phyloP scores from a whole-genome alignment of 2,888 invertebrate genomes.

The Spicauda simplicius region DNA sequence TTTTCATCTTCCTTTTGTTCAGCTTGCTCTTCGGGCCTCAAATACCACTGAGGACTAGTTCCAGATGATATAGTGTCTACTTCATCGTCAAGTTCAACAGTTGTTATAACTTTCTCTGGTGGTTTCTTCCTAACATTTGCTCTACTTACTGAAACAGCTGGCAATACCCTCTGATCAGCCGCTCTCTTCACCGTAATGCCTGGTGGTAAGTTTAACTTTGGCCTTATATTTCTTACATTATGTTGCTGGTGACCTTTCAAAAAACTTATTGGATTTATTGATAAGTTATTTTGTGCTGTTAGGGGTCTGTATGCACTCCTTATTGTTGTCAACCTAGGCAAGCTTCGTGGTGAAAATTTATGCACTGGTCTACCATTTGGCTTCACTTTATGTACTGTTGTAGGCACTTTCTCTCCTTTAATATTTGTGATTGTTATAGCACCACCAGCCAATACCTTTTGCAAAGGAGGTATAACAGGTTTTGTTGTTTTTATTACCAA shows the following conservation, averaged over 20 bases:
- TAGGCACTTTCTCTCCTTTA: conserved; percentile 36
- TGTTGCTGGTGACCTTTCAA: conserved; percentile 44
- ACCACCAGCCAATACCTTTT: conserved; percentile 48
- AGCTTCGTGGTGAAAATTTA: conserved; percentile 35
- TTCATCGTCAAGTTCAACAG: conserved; percentile 75
- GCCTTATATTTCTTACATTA: conserved; percentile 44
- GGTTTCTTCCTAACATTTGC: conserved; percentile 37
- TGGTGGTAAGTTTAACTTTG: conserved; percentile 60
- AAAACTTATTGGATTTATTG: conserved; percentile 48
- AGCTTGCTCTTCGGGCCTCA: conserved; percentile 68
- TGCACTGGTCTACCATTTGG: conserved; percentile 46
- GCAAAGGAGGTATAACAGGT: conserved; percentile 40
- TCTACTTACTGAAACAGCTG: not conserved
- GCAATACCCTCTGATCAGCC: conserved; percentile 40
- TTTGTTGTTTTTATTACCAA: conserved; percentile 61
- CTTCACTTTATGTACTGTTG: conserved; percentile 49
- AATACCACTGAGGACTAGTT: conserved; percentile 69
- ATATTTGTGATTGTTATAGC: conserved; percentile 37
- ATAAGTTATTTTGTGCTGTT: conserved; percentile 39
- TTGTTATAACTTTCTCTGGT: conserved; percentile 44
- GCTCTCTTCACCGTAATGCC: conserved; percentile 66
- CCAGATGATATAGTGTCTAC: conserved; percentile 48
- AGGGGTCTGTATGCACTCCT: not conserved
- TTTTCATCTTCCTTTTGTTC: conserved; percentile 18
- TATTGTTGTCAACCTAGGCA: conserved; percentile 18